phyloP scores from a whole-genome alignment of 2,113 vertebrate genomes.

The Cisticola juncidis region DNA sequence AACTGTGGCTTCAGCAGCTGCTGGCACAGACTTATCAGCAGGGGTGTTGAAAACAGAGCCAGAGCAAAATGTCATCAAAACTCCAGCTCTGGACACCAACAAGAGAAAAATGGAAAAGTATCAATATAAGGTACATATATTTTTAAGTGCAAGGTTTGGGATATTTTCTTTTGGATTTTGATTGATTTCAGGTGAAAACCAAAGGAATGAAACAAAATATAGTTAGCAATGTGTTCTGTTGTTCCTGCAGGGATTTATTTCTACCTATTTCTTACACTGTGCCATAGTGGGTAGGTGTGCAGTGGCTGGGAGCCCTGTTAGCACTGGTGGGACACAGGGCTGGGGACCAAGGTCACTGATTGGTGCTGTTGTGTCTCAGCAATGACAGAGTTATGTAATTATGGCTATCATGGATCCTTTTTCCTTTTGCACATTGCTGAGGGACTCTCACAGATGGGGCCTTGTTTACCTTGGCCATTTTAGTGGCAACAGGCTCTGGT shows the following conservation, averaged over 20 bases:
- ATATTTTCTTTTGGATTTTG: background rate
- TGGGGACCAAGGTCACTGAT: background rate
- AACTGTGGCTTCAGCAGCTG: conserved; percentile 56
- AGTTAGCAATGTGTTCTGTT: background rate
- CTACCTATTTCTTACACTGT: accelerated
- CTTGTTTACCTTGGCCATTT: conserved; percentile 21
- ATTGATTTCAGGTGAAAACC: background rate
- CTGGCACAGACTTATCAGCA: conserved; percentile 17
- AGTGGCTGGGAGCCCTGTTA: background rate
- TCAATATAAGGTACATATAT: background rate
- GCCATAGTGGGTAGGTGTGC: accelerated
- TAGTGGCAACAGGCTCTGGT: background rate
- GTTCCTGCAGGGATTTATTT: background rate
- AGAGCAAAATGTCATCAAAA: conserved; percentile 4
- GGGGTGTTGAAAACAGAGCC: background rate
- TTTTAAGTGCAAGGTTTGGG: background rate
- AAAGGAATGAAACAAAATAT: background rate
- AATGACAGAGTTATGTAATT: background rate
- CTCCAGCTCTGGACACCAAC: background rate
- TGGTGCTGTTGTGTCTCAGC: accelerated
- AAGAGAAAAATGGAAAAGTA: background rate
- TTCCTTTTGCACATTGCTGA: background rate
- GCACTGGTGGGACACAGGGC: background rate
- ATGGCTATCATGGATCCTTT: background rate
- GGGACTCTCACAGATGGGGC: background rate